phyloP scores from a whole-genome alignment of 1,140 invertebrate species.

The Drosophila micromelanica region DNA sequence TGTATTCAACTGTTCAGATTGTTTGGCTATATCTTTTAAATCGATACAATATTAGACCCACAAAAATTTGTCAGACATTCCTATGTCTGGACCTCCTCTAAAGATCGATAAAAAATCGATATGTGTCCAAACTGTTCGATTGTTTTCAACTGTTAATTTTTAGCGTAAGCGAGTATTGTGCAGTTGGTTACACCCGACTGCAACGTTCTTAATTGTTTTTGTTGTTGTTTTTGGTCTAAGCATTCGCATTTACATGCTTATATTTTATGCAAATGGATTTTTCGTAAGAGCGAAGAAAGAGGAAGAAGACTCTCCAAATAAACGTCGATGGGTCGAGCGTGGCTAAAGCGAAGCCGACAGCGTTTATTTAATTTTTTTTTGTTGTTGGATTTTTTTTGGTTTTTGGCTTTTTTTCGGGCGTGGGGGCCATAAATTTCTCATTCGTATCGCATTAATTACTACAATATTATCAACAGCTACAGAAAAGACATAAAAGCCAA shows the following conservation, averaged over 20 bases:
- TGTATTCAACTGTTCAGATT: too few species aligned
- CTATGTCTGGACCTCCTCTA: too few species aligned
- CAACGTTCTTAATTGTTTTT: too few species aligned
- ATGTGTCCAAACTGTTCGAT: too few species aligned
- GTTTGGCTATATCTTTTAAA: too few species aligned
- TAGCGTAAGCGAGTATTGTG: too few species aligned
- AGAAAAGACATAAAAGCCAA: constrained; percentile 39
- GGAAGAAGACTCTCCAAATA: constrained; percentile 21
- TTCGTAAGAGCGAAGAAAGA: constrained; percentile 17
- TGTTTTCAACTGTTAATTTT: too few species aligned
- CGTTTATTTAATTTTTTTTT: constrained; percentile 37
- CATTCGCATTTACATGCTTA: constrained; percentile 69
- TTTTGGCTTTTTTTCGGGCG: constrained; percentile 48
- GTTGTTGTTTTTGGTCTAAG: constrained; percentile 15
- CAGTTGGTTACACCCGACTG: too few species aligned
- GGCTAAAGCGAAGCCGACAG: constrained; percentile 50
- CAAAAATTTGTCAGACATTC: too few species aligned
- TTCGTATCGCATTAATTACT: constrained; percentile 82
- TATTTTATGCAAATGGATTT: constrained; percentile 76
- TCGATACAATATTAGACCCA: too few species aligned
- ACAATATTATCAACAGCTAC: constrained; percentile 73
- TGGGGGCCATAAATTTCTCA: constrained; percentile 81
- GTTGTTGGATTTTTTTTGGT: neutral
- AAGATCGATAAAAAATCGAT: too few species aligned
- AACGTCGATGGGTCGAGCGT: constrained; percentile 4